These are phyloP conservation scores for Monopterus albus DNA, from an alignment of 2,113 vertebrate genomes.

Conservation along the genomic window DNA sequence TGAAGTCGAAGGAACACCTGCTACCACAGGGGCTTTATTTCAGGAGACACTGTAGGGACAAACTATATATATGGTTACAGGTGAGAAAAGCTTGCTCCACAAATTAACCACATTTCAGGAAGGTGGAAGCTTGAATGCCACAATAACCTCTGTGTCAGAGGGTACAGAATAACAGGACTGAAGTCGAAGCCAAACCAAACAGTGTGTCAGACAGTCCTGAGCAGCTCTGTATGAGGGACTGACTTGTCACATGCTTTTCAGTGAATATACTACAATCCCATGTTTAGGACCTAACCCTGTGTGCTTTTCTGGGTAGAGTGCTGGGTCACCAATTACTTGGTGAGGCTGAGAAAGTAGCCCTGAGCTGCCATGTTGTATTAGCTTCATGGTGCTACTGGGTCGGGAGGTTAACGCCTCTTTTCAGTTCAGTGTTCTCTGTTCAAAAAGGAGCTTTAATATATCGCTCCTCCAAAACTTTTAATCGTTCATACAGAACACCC, in stretches of 20 bases:
- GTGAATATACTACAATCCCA: constrained; percentile 71
- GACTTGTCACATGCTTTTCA: constrained; percentile 72
- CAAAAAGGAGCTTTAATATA: constrained; percentile 42
- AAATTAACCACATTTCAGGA: background rate
- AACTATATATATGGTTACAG: too few relatives aligned
- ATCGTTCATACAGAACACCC: too few relatives aligned
- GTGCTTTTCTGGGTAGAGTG: constrained; percentile 66
- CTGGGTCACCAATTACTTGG: constrained; percentile 85
- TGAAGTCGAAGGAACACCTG: too few relatives aligned
- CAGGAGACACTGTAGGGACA: too few relatives aligned
- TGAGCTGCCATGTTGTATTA: constrained; percentile 83
- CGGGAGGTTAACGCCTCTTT: constrained; percentile 66
- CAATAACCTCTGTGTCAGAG: background rate
- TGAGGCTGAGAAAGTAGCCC: constrained; percentile 84
- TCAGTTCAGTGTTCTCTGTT: constrained; percentile 53
- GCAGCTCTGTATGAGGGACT: constrained; percentile 28
- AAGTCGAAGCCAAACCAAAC: constrained; percentile 74
- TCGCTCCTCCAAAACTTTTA: too few relatives aligned
- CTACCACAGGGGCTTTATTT: too few relatives aligned
- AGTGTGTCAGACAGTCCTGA: constrained; percentile 53
- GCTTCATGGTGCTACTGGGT: constrained; percentile 74
- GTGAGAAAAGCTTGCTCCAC: background rate
- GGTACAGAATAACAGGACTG: background rate
- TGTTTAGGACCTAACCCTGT: constrained; percentile 76
- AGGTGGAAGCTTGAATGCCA: constrained; percentile 26